These are phyloP conservation scores for Leptocoma aspasia DNA, from an alignment of 2,113 vertebrate species.

Conservation along the genomic window DNA sequence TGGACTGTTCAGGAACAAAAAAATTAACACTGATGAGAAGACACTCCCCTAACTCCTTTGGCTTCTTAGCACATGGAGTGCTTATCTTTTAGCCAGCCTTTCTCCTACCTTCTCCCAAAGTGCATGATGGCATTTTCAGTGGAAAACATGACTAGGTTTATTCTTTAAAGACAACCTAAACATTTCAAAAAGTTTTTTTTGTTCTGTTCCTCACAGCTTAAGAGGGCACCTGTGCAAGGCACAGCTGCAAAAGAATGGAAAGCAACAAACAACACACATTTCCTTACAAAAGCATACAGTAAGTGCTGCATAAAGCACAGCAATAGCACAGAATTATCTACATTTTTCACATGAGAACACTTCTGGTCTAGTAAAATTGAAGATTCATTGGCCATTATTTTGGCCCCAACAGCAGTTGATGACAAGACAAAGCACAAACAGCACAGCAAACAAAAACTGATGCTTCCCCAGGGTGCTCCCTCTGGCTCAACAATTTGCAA, in stretches of 20 bases:
- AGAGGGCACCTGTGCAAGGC: neutral
- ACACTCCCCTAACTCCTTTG: neutral
- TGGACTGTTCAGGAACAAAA: fast-evolving
- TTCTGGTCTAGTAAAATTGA: neutral
- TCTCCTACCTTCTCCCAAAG: neutral
- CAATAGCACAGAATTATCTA: neutral
- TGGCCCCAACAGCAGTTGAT: neutral
- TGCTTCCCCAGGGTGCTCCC: neutral
- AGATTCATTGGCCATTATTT: neutral
- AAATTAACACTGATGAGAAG: neutral
- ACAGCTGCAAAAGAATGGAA: neutral
- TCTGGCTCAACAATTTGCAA: neutral
- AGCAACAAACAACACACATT: neutral
- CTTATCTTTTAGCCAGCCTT: neutral
- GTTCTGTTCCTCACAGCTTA: neutral
- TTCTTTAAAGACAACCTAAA: neutral
- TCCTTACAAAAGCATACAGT: neutral
- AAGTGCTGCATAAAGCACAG: neutral
- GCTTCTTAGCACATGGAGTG: neutral
- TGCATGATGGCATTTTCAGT: neutral
- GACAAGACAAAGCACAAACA: neutral
- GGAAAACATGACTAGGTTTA: neutral
- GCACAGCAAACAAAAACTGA: neutral
- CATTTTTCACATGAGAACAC: neutral
- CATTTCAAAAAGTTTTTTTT: neutral